Evolutionary conservation across 2,113 vertebrate species (phyloP).

Genomic region (Ranitomeya imitator): DNA sequence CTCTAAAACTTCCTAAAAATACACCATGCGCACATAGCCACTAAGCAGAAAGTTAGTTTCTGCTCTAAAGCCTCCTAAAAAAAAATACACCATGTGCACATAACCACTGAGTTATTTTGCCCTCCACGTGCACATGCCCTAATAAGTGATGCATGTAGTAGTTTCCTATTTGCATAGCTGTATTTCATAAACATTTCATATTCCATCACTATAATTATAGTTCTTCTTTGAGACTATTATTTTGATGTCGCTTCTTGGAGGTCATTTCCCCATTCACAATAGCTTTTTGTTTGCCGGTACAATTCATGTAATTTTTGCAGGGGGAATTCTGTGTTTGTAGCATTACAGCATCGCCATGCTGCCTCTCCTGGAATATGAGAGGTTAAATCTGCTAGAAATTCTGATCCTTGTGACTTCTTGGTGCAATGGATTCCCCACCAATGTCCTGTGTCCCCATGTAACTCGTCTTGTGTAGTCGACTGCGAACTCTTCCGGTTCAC

Average conservation of each 20-base stretch:
- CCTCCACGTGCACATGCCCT: too few species aligned
- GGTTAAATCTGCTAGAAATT: slow-evolving; percentile 19
- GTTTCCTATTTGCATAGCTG: too few species aligned
- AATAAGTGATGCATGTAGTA: too few species aligned
- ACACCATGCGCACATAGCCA: too few species aligned
- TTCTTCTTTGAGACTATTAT: not conserved
- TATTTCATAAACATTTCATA: not conserved
- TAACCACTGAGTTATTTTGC: too few species aligned
- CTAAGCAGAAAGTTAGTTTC: too few species aligned
- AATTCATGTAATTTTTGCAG: not conserved
- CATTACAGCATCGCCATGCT: not conserved
- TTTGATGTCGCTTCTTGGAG: not conserved
- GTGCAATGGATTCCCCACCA: not conserved
- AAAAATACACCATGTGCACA: too few species aligned
- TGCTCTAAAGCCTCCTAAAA: too few species aligned
- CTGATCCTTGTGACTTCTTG: not conserved
- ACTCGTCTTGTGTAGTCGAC: not conserved
- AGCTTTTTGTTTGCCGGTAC: too few species aligned
- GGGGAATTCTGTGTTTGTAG: not conserved
- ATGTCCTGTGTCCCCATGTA: not conserved
- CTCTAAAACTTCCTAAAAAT: too few species aligned
- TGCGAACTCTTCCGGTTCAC: not conserved
- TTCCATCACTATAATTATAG: not conserved
- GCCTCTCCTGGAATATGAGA: not conserved
- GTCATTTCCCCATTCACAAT: not conserved